Evolutionary conservation across 2,888 invertebrate genomes (phyloP), one percentile per base, ranked within the genome.

Genomic region (Nomada ruficornis): DNA sequence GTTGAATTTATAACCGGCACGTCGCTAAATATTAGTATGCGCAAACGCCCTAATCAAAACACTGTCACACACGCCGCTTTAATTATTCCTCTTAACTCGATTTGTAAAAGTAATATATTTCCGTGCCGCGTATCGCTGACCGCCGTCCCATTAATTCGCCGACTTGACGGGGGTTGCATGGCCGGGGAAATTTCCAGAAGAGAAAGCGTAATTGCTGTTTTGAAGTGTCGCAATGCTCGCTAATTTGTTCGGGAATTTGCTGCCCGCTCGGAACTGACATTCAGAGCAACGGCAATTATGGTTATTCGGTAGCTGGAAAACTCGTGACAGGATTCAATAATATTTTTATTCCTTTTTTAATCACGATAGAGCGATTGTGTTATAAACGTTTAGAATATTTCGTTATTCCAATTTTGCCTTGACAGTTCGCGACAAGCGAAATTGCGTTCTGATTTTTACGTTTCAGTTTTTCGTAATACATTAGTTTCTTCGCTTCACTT

Each of bases 121-220:
- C 74, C 73, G 54, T 7, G 63, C 50, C n/a, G n/a, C 62, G 76
- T 79, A 74, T 55, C 79, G 62, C 54, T 72, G 76, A 79, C 77
- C 69, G 55, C 55, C 65, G 57, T n/a, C 15, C 70, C 74, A 82
- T 83, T 82, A 73, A 73, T 79, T 84, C 70, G 54, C 57, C n/a
- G 11, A 47, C 42, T 50, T 60, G 70, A 82, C 82, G 57, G 55
- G 55, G 57, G 64, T 83, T 71, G 69, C 74, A 50, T 76, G 63
- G 67, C 62, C 59, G 42, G 55, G 78, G 68, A 82, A 77, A 82
- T 82, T 75, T 73, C 77, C 72, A 52, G 64, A 55, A 69, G 73
- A 63, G 67, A 77, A 67, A 70, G 74, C 60, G 81, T 82, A 75
- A 85, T 82, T 84, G 76, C 81, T 69, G 77, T 73, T 85, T 82